phyloP scores from a whole-genome alignment of 2,888 invertebrate genomes.

The Ochropacha duplaris region DNA sequence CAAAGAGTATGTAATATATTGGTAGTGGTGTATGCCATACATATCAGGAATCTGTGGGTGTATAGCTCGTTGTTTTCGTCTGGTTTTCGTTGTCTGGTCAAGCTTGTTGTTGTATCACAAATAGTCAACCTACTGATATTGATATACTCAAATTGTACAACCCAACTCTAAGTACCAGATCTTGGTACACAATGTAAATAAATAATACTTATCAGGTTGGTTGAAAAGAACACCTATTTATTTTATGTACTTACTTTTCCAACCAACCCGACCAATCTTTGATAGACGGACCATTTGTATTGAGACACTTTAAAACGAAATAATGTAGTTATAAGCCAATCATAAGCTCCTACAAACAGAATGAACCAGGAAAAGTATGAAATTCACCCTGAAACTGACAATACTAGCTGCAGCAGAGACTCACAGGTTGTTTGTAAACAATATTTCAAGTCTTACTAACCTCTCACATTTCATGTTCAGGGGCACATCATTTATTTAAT shows the following conservation, averaged over 20 bases:
- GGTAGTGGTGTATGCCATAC: too few relatives aligned
- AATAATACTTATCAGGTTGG: background rate
- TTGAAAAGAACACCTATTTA: background rate
- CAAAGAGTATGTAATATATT: too few relatives aligned
- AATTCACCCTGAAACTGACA: conserved; percentile 44
- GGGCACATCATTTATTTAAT: conserved; percentile 12
- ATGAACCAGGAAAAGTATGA: conserved; percentile 48
- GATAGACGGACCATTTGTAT: too few relatives aligned
- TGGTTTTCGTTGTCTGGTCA: too few relatives aligned
- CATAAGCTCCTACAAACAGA: conserved; percentile 19
- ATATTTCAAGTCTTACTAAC: conserved; percentile 28
- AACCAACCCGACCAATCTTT: too few relatives aligned
- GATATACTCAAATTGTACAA: too few relatives aligned
- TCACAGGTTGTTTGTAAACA: conserved; percentile 52
- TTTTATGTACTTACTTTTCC: too few relatives aligned
- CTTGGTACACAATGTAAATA: background rate
- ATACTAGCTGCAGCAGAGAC: conserved; percentile 43
- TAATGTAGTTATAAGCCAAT: background rate
- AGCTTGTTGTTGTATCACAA: too few relatives aligned
- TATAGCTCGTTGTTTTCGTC: too few relatives aligned
- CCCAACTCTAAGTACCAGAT: background rate
- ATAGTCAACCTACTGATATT: too few relatives aligned
- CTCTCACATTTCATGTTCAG: conserved; percentile 11
- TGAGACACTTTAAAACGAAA: background rate
- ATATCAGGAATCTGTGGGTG: too few relatives aligned